Evolutionary conservation across 2,113 vertebrate genomes (phyloP).

Genomic region (crab-eating macaque (Macaca fascicularis)): T2T-MFA8v1.1 NC_088375.1:229580501-229581000

Average conservation of each 20-base stretch:
- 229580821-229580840: neutral
- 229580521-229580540: neutral
- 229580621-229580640: neutral
- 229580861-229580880: neutral
- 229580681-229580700: neutral
- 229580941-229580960: no score
- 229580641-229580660: neutral
- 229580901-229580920: neutral
- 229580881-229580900: neutral
- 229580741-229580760: no score
- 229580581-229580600: rapidly evolving
- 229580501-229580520: neutral
- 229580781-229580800: neutral
- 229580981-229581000: no score
- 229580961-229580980: no score
- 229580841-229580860: neutral
- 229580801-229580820: neutral
- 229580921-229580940: no score
- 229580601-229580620: neutral
- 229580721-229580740: neutral
- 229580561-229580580: neutral
- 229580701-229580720: neutral
- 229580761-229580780: neutral
- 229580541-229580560: neutral
- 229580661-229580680: rapidly evolving